A percentile compares a stretch with the other conserved stretches of the same genome.
These are phyloP conservation scores for Cryptocheilus praepositus DNA, from an alignment of 2,888 invertebrate genomes.

Conservation along the genomic window DNA sequence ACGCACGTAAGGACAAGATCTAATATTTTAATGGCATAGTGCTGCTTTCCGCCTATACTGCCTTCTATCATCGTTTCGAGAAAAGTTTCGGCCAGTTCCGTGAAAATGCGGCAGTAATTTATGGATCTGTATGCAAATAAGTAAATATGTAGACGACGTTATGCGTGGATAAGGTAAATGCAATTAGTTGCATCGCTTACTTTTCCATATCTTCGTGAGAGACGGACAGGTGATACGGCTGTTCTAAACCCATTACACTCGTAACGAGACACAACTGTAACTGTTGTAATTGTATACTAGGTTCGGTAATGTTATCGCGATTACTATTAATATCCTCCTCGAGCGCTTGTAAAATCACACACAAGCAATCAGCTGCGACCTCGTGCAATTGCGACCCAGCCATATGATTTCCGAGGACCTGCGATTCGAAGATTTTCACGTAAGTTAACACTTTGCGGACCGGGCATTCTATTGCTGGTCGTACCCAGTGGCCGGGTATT, in stretches of 20 bases:
- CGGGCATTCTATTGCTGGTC: no score
- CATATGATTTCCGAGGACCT: slow-evolving; percentile 80
- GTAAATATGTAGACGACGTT: slow-evolving; percentile 12
- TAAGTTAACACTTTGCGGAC: slow-evolving; percentile 1
- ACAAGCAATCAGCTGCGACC: slow-evolving; percentile 93
- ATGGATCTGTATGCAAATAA: slow-evolving; percentile 79
- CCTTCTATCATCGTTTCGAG: slow-evolving; percentile 86
- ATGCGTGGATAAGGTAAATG: background rate
- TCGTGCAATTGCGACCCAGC: slow-evolving; percentile 85
- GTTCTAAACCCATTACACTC: slow-evolving; percentile 87
- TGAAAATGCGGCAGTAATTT: slow-evolving; percentile 96
- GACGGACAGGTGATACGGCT: slow-evolving; percentile 92
- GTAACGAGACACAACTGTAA: slow-evolving; percentile 89
- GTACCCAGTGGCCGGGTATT: no score
- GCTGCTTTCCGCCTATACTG: slow-evolving; percentile 79
- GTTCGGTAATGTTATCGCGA: slow-evolving; percentile 77
- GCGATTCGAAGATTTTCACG: slow-evolving; percentile 1
- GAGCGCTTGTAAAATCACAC: slow-evolving; percentile 88
- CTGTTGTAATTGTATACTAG: slow-evolving; percentile 79
- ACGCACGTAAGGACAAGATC: slow-evolving; percentile 94
- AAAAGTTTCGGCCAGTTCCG: slow-evolving; percentile 94
- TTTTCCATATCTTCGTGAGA: slow-evolving; percentile 96
- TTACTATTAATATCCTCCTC: slow-evolving; percentile 77
- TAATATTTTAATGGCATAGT: slow-evolving; percentile 88
- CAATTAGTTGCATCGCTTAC: slow-evolving; percentile 63